Evolutionary conservation across 2,113 vertebrate species (phyloP), one percentile per base, ranked within the genome.

Genomic region (Platysteira castanea): DNA sequence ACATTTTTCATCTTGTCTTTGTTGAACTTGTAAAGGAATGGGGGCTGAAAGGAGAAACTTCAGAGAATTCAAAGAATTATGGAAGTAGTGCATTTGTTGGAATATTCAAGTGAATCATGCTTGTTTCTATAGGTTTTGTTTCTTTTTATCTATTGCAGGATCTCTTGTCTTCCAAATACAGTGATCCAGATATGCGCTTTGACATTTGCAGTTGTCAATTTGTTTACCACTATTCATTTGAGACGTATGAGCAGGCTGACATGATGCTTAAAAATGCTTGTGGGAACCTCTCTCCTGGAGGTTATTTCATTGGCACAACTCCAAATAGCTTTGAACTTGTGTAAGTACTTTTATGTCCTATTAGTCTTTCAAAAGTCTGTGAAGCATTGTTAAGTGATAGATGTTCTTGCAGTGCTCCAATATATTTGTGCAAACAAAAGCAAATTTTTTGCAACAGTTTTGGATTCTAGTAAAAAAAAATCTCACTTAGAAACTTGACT

Each of bases 131-230:
- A 81, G 35, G 16, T 84, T 82, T 89, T 93, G 23, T 31, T 47
- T 27, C 11, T 79, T 89, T 89, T 44, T 59, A 79, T 97, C 86
- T 94, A 2, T 96, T 98, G 52, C 75, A 99, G 99, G 99, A 99
- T 95, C 90, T 98, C 87, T 94, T 99, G 92, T 97, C 95, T 60
- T 98, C 98, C 87, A 99, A 98, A 91, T 98, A 99, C 92, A 96
- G 64, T 17, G 97, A 99, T 96, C 97, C 98, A 30, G 91, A 98
- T 67, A 97, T 94, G 83, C 84, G 37, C 86, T 99, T 99, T 91
- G 99, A 99, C 95, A 98, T 99, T 94, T 99, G 99, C 97, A 99
- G 99, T 97, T 99, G 99, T 98, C 99, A 99, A 63, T 99, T 99
- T 97, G 99, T 99, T 65, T 99, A 98, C 92, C 99, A 99, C 96